Evolutionary conservation across 2,113 vertebrate species (phyloP).

Genomic region (Trichechus manatus): DNA sequence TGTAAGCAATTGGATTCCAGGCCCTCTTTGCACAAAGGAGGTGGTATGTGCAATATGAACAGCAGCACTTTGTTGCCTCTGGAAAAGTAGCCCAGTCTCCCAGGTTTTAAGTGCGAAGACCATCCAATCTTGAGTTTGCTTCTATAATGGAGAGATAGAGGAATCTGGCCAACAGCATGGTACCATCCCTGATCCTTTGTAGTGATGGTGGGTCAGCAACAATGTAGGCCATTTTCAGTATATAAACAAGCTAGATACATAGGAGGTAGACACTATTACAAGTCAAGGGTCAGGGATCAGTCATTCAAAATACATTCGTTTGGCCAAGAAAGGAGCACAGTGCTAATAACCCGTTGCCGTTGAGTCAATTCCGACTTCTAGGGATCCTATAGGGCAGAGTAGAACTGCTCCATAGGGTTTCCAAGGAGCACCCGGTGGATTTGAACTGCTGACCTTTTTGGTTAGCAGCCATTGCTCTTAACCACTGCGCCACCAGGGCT

Average conservation of each 20-base stretch:
- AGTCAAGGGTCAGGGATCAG: neutral
- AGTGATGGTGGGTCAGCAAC: neutral
- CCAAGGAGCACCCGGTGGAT: too few species aligned
- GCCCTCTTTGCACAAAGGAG: neutral
- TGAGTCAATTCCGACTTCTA: too few species aligned
- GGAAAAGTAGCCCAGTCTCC: neutral
- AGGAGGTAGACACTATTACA: neutral
- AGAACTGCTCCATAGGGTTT: too few species aligned
- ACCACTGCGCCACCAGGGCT: too few species aligned
- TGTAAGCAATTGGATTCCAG: neutral
- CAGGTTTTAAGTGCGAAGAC: neutral
- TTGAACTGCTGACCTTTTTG: too few species aligned
- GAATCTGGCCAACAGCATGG: neutral
- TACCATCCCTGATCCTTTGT: neutral
- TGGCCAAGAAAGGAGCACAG: neutral
- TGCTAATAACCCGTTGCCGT: neutral
- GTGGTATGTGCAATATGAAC: neutral
- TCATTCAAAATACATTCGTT: neutral
- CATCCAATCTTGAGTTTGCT: neutral
- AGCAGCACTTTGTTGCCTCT: neutral
- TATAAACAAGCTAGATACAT: neutral
- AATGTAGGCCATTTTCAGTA: neutral
- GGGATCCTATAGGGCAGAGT: too few species aligned
- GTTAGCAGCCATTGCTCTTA: too few species aligned
- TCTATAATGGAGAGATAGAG: neutral